These are phyloP conservation scores for Pristionchus japonicus DNA, from an alignment of 2,888 invertebrate species.

Conservation along the genomic window DNA sequence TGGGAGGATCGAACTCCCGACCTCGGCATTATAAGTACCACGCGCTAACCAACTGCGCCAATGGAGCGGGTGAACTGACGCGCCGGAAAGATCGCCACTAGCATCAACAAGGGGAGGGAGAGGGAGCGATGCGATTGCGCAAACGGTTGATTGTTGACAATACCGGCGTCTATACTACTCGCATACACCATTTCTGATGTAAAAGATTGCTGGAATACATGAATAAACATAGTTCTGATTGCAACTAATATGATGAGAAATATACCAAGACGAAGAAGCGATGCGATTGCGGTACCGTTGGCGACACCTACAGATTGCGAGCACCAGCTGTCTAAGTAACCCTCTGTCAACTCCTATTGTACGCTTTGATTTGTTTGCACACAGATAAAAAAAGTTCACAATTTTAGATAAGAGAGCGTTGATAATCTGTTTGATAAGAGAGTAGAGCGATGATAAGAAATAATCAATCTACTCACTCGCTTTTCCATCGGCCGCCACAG, in stretches of 20 bases:
- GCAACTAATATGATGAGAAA: no score
- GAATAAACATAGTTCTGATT: no score
- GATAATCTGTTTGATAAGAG: not conserved
- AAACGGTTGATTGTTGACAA: no score
- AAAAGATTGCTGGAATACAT: no score
- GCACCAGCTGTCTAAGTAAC: not conserved
- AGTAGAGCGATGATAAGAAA: not conserved
- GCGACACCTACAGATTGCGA: not conserved
- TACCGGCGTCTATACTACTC: no score
- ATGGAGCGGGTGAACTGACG: not conserved
- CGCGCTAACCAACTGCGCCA: conserved; percentile 42
- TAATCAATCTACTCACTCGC: not conserved
- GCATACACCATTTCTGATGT: no score
- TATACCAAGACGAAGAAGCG: no score
- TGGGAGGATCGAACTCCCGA: conserved; percentile 42
- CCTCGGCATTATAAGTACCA: conserved; percentile 41
- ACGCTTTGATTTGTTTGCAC: not conserved
- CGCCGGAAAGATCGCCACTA: not conserved
- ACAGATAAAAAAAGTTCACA: no score
- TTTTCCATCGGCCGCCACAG: not conserved
- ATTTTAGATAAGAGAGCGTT: no score
- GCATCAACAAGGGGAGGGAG: not conserved
- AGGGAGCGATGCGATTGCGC: not conserved
- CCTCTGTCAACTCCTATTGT: not conserved
- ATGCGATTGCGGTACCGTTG: not conserved